Percentiles rank a stretch among this genome's conserved stretches.
phyloP scores from a whole-genome alignment of 1,140 invertebrate genomes.

The Lordiphosa clarofinis region DNA sequence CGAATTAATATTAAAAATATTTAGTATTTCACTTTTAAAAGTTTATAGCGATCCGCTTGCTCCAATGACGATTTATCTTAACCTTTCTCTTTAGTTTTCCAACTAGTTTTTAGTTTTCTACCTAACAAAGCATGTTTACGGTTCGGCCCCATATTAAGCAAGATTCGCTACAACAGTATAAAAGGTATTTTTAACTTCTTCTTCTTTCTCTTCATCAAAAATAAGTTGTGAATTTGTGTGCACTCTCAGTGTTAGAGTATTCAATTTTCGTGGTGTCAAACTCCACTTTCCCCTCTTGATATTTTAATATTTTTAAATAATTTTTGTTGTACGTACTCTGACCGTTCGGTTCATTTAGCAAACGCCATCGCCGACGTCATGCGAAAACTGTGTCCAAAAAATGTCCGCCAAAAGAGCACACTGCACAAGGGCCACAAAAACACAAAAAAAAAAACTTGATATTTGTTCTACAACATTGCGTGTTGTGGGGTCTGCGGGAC shows the following conservation, averaged over 20 bases:
- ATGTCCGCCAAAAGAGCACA: slow-evolving; percentile 40
- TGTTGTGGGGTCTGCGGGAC: slow-evolving; percentile 34
- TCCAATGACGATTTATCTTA: too few species aligned
- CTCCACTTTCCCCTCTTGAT: slow-evolving; percentile 1
- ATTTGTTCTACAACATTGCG: slow-evolving; percentile 61
- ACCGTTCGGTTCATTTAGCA: slow-evolving; percentile 66
- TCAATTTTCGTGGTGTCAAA: slow-evolving; percentile 2
- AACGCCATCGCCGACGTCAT: slow-evolving; percentile 43
- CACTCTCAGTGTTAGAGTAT: neutral
- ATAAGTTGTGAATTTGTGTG: neutral
- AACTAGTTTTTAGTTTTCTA: too few species aligned
- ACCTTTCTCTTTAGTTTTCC: too few species aligned
- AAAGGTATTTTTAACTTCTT: too few species aligned
- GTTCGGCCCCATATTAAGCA: too few species aligned
- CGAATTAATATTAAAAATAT: too few species aligned
- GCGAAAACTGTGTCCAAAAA: slow-evolving; percentile 61
- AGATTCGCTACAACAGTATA: too few species aligned
- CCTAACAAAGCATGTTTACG: too few species aligned
- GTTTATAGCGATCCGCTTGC: too few species aligned
- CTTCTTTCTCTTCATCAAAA: too few species aligned
- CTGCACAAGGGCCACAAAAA: slow-evolving; percentile 35
- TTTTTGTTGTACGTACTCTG: slow-evolving; percentile 48
- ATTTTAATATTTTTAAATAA: slow-evolving; percentile 26
- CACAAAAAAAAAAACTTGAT: slow-evolving; percentile 54
- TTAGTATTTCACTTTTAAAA: too few species aligned